A percentile compares a stretch with the other conserved stretches of the same genome.
These are phyloP conservation scores for Polypterus bichir DNA, from an alignment of 2,113 vertebrate genomes.

Conservation along the genomic window DNA sequence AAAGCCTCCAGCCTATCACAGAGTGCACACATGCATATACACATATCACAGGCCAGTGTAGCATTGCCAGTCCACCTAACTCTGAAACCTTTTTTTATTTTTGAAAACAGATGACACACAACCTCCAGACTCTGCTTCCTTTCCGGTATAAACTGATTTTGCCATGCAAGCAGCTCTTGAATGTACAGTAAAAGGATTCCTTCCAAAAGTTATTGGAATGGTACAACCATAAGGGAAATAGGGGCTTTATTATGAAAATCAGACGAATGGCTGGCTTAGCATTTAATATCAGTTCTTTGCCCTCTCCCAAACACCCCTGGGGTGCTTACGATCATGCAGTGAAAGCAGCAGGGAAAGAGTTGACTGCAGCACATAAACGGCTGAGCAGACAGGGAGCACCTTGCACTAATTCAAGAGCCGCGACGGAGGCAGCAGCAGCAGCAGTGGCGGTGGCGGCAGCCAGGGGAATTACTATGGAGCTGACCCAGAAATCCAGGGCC, in stretches of 20 bases:
- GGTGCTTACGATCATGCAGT: slow-evolving; percentile 3
- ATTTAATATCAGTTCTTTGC: neutral
- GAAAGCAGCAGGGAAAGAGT: slow-evolving; percentile 7
- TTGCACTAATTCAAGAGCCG: slow-evolving; percentile 25
- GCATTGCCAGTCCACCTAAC: too few species aligned
- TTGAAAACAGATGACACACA: too few species aligned
- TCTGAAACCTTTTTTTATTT: too few species aligned
- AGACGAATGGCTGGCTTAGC: neutral
- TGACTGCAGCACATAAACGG: neutral
- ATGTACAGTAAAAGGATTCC: too few species aligned
- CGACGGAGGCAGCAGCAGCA: slow-evolving; percentile 9
- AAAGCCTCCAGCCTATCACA: too few species aligned
- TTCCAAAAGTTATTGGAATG: too few species aligned
- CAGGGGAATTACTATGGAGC: slow-evolving; percentile 46
- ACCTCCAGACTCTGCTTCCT: too few species aligned
- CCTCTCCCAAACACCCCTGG: neutral
- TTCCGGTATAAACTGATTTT: too few species aligned
- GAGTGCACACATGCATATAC: too few species aligned
- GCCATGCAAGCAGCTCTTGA: too few species aligned
- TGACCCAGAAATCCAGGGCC: slow-evolving; percentile 59
- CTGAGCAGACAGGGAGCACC: slow-evolving; percentile 18
- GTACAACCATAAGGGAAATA: too few species aligned
- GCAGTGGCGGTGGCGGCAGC: slow-evolving; percentile 24
- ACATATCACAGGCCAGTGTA: too few species aligned
- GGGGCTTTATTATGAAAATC: neutral